Percentiles rank a stretch among this genome's conserved stretches.
Conservation (phyloP, 2,113 vertebrate genomes). For the Ageneiosus marmoratus region DNA sequence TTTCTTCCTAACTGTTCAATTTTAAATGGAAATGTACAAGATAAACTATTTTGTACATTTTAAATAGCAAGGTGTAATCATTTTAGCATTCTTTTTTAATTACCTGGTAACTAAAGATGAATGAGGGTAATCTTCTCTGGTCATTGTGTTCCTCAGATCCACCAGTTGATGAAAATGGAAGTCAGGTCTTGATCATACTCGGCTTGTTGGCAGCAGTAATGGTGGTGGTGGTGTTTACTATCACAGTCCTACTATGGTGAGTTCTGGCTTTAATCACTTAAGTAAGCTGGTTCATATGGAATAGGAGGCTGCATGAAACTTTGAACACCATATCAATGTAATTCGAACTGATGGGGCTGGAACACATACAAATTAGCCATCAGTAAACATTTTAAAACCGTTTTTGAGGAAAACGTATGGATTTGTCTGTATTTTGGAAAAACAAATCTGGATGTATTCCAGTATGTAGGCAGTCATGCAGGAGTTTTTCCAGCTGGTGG, state of each 20-base stretch:
- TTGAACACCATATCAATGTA: not conserved
- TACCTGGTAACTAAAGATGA: not conserved
- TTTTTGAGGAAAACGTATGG: too few species aligned
- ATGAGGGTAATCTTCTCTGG: not conserved
- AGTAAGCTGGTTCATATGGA: not conserved
- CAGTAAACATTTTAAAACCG: not conserved
- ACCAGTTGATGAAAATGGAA: slow-evolving; percentile 52
- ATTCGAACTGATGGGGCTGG: not conserved
- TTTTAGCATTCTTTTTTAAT: not conserved
- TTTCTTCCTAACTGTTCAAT: not conserved
- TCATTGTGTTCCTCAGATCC: slow-evolving; percentile 49
- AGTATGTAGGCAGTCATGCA: not conserved
- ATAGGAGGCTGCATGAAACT: not conserved
- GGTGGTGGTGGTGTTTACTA: slow-evolving; percentile 65
- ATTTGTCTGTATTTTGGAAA: too few species aligned
- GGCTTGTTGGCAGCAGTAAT: slow-evolving; percentile 71
- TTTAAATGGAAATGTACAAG: not conserved
- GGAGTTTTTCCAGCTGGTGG: not conserved
- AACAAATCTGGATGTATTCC: not conserved
- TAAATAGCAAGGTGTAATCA: not conserved
- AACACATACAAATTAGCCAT: not conserved
- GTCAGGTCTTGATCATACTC: slow-evolving; percentile 67
- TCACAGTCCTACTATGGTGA: slow-evolving; percentile 74
- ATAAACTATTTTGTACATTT: not conserved
- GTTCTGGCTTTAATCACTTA: slow-evolving; percentile 31